Evolutionary conservation across 2,888 invertebrate genomes (phyloP).

Genomic region (Rhogogaster chlorosoma): DNA sequence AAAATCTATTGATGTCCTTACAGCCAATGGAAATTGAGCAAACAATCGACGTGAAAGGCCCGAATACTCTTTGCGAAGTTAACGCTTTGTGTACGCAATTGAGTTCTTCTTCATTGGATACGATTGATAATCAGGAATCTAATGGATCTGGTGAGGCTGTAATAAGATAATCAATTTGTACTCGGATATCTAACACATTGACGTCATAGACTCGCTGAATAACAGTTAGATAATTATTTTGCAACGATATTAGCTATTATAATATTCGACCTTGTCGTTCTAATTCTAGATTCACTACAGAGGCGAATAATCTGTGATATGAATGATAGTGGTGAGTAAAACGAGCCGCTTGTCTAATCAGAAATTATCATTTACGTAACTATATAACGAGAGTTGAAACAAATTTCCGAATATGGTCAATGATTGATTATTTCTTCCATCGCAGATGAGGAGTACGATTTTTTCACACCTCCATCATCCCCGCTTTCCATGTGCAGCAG

Average conservation of each 20-base stretch:
- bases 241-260: background rate
- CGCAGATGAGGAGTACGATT: constrained; percentile 78
- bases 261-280: background rate
- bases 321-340: constrained; percentile 26
- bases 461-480: constrained; percentile 83
- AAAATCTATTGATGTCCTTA: constrained; percentile 15
- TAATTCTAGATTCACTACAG: constrained; percentile 26
- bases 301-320: constrained; percentile 35
- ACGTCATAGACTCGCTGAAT: background rate
- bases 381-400: background rate
- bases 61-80: constrained; percentile 59
- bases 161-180: background rate
- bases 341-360: background rate
- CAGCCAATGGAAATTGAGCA: constrained; percentile 44
- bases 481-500: constrained; percentile 74
- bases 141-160: constrained; percentile 12
- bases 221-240: background rate
- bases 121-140: background rate
- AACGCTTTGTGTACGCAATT: constrained; percentile 59
- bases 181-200: background rate
- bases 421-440: constrained; percentile 22
- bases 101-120: constrained; percentile 60
- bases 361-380: background rate
- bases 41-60: constrained; percentile 15
- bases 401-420: background rate